These are phyloP conservation scores for Orthonevra nobilis DNA, from an alignment of 2,888 invertebrate genomes.

Conservation along the genomic window DNA sequence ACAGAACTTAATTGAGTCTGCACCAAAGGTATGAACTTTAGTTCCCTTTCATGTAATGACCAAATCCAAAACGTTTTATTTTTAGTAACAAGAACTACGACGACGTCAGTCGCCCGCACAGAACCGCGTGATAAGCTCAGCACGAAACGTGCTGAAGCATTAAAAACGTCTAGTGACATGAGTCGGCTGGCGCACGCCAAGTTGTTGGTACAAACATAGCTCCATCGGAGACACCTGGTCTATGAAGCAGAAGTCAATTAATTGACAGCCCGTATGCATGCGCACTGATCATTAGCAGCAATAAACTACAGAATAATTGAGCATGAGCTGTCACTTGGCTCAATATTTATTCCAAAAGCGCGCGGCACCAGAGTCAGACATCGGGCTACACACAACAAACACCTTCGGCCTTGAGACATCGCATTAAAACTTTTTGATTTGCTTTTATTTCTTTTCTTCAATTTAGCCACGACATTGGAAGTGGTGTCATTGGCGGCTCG, in stretches of 20 bases:
- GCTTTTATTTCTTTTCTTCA: conserved; percentile 47
- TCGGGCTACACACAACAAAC: conserved; percentile 1
- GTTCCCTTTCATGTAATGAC: no score
- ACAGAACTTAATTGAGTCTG: no score
- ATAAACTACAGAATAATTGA: conserved; percentile 67
- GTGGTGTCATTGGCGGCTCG: conserved; percentile 3
- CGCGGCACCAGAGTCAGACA: conserved; percentile 17
- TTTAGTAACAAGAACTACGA: no score
- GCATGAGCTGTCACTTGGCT: conserved; percentile 67
- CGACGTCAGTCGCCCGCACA: no score
- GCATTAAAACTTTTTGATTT: conserved; percentile 59
- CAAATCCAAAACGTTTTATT: no score
- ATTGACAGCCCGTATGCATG: conserved; percentile 70
- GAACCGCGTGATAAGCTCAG: no score
- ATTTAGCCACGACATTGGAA: conserved; percentile 31
- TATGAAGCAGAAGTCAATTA: conserved; percentile 67
- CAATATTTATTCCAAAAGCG: conserved; percentile 57
- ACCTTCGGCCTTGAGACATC: conserved; percentile 62
- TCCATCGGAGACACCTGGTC: conserved; percentile 60
- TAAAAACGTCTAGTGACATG: conserved; percentile 26
- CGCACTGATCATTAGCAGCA: conserved; percentile 67
- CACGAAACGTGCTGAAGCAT: conserved; percentile 59
- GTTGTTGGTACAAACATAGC: conserved; percentile 45
- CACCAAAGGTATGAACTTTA: no score
- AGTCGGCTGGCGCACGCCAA: conserved; percentile 62